Percentiles rank a stretch among this genome's conserved stretches.
These are phyloP conservation scores for Micronycteris hirsuta DNA, from an alignment of 2,113 vertebrate species.

Conservation along the genomic window DNA sequence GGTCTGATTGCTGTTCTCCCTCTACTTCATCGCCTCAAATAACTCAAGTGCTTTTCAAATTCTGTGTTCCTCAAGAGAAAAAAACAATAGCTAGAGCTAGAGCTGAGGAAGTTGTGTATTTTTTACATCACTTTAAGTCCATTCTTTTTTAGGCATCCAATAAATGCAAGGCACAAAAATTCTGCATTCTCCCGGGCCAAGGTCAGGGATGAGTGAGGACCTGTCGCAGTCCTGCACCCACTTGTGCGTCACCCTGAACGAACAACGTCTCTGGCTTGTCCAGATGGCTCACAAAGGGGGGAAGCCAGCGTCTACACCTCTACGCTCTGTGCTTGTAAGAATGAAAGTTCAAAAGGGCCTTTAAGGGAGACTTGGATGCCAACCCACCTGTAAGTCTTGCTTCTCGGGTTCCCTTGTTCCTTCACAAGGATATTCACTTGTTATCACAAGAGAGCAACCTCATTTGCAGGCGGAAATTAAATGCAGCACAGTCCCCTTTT, in stretches of 20 bases:
- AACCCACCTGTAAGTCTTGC: not conserved
- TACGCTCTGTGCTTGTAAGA: not conserved
- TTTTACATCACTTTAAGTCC: not conserved
- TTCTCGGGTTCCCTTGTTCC: not conserved
- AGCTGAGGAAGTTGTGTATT: not conserved
- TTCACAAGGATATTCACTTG: not conserved
- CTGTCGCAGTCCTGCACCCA: not conserved
- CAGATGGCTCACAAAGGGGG: fast-evolving
- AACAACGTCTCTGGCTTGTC: fast-evolving
- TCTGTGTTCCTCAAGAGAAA: not conserved
- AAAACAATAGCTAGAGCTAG: not conserved
- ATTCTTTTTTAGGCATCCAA: not conserved
- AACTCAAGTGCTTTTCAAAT: not conserved
- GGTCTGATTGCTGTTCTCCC: not conserved
- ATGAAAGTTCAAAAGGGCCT: not conserved
- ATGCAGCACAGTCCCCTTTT: not conserved
- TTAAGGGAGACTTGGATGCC: not conserved
- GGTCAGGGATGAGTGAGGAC: not conserved
- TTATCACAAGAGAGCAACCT: not conserved
- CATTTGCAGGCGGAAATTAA: slow-evolving; percentile 22
- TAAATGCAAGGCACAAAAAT: too few relatives aligned
- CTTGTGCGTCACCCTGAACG: fast-evolving
- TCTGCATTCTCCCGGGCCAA: not conserved
- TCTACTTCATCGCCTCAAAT: not conserved
- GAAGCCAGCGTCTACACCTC: not conserved